These are phyloP conservation scores for Peromyscus leucopus DNA, from an alignment of 2,113 vertebrate genomes.

Conservation along the genomic window DNA sequence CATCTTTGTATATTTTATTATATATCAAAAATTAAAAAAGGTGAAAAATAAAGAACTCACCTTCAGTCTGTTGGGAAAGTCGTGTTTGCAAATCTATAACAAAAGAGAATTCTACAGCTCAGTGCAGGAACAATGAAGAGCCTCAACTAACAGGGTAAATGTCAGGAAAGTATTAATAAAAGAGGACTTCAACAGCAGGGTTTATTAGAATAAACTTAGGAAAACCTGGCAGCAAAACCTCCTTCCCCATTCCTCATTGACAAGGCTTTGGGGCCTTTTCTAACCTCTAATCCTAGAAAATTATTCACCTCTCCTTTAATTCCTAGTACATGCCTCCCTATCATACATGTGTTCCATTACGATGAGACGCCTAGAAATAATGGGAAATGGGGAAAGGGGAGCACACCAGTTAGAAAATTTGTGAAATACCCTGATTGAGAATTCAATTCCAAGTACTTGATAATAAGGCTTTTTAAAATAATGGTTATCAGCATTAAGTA, in stretches of 20 bases:
- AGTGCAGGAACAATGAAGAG: slow-evolving; percentile 84
- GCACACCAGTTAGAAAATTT: slow-evolving; percentile 79
- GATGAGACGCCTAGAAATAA: slow-evolving; percentile 66
- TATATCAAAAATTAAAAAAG: not conserved
- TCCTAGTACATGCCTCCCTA: not conserved
- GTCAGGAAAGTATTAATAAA: slow-evolving; percentile 84
- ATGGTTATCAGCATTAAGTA: not conserved
- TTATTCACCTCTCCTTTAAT: slow-evolving; percentile 51
- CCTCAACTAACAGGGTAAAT: slow-evolving; percentile 84
- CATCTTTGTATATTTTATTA: slow-evolving; percentile 15
- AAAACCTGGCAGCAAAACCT: slow-evolving; percentile 81
- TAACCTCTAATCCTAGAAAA: slow-evolving; percentile 39
- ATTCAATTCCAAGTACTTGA: slow-evolving; percentile 86
- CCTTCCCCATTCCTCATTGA: slow-evolving; percentile 84
- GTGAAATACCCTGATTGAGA: slow-evolving; percentile 83
- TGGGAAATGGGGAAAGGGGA: slow-evolving; percentile 85
- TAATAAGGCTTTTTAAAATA: slow-evolving; percentile 33
- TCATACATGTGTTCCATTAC: not conserved
- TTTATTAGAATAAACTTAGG: slow-evolving; percentile 69
- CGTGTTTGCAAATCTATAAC: slow-evolving; percentile 92
- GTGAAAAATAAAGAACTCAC: slow-evolving; percentile 82
- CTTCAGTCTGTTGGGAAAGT: slow-evolving; percentile 92
- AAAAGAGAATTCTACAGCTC: slow-evolving; percentile 83
- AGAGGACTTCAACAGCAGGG: slow-evolving; percentile 81
- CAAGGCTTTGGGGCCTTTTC: slow-evolving; percentile 70